phyloP scores from a whole-genome alignment of 2,113 vertebrate species.

The Morone chrysops region DNA sequence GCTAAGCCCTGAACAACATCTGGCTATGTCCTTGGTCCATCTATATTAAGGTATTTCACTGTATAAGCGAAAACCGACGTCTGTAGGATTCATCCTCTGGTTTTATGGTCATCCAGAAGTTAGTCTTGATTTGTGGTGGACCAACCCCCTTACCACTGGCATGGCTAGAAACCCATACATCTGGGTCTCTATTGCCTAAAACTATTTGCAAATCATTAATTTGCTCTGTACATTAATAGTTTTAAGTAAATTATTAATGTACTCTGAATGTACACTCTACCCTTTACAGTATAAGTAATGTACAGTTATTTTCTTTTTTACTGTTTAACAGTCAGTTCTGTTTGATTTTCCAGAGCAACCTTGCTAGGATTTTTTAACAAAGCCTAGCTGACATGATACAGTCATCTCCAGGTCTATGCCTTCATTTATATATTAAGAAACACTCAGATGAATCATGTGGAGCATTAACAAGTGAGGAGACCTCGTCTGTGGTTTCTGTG shows the following conservation, averaged over 20 bases:
- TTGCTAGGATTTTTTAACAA: not conserved
- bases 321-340: not conserved
- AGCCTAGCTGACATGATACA: slow-evolving; percentile 7
- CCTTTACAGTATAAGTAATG: not conserved
- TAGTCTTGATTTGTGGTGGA: too few species aligned
- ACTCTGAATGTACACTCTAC: not conserved
- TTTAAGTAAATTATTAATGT: slow-evolving; percentile 1
- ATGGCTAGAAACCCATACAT: not conserved
- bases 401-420: slow-evolving; percentile 12
- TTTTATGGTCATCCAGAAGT: too few species aligned
- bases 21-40: too few species aligned
- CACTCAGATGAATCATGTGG: slow-evolving; percentile 6
- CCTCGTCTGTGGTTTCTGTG: slow-evolving; percentile 16
- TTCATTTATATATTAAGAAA: slow-evolving; percentile 14
- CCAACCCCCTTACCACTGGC: not conserved
- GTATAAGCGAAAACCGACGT: too few species aligned
- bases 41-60: too few species aligned
- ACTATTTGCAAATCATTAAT: not conserved
- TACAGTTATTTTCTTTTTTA: not conserved
- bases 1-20: too few species aligned
- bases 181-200: not conserved
- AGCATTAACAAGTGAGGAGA: slow-evolving; percentile 26
- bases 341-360: slow-evolving; percentile 5
- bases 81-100: not conserved
- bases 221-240: not conserved